Conservation (phyloP, 2,888 invertebrate species). For the Dicranocentrus wangi region DNA sequence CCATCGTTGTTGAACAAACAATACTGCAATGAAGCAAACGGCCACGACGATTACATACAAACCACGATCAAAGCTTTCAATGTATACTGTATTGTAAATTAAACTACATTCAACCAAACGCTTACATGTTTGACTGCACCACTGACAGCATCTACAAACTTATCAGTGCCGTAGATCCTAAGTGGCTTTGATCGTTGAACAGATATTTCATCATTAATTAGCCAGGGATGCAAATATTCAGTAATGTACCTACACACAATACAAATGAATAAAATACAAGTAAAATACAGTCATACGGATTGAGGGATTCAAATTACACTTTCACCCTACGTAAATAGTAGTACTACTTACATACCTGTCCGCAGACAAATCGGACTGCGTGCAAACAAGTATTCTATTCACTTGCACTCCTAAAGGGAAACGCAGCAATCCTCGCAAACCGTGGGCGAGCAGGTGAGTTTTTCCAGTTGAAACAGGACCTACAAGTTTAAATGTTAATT, state of each 20-base stretch:
- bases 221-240: constrained; percentile 86
- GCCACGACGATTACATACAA: too few species aligned
- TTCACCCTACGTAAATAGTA: neutral
- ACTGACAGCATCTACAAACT: constrained; percentile 86
- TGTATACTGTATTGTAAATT: too few species aligned
- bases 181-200: constrained; percentile 82
- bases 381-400: constrained; percentile 84
- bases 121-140: constrained; percentile 80
- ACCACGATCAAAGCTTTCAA: too few species aligned
- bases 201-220: constrained; percentile 77
- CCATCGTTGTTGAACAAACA: constrained; percentile 80
- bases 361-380: constrained; percentile 89
- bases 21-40: constrained; percentile 79
- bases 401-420: constrained; percentile 76
- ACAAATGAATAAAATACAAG: neutral
- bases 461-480: constrained; percentile 91
- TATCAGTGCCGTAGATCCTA: constrained; percentile 85
- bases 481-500: constrained; percentile 68
- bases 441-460: constrained; percentile 85
- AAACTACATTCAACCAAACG: constrained; percentile 59
- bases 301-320: too few species aligned
- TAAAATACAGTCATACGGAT: neutral
- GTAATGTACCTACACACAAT: constrained; percentile 78
- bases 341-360: constrained; percentile 79
- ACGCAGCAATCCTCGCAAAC: constrained; percentile 81